Base-by-base conservation (phyloP, 2,888 invertebrate species). In the Neoitamus cyanurus region DNA sequence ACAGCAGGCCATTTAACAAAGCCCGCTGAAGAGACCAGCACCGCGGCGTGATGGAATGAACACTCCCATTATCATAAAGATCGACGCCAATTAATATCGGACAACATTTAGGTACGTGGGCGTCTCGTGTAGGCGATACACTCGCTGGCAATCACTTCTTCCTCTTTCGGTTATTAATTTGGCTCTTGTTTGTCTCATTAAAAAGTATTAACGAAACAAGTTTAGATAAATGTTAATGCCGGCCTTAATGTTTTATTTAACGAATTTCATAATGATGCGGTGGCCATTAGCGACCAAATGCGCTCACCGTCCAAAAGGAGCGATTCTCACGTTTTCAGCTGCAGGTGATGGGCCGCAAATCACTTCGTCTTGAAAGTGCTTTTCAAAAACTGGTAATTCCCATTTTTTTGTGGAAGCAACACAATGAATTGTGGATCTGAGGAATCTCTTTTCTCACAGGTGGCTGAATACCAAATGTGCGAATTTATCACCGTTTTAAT, bases 21-120 rank as follows among this genome's bases (percentile, higher is more conserved):
- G 28, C 37, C 25, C 37, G 37, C 75, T 78, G 48, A 28, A 20
- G 42, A 48, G 30, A 58, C 46, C 46, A 48, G 30, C 42, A 30
- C 13, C 31, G 42, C 48, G 58, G 48, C 46, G 42, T 48, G 48
- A 46, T 31, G 28, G 34, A 78, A 78, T 31, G 78, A 31, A 78
- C 30, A 78, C 78, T 31, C 78, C 83, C 83, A 85, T 85, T 84
- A 85, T 78, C 85, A 85, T 85, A 85, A 85, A 85, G 84, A 83
- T 84, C 77, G 84, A 83, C 84, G 84, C 83, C 84, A 85, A 85
- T 85, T 85, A 85, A 85, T 85, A 85, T 85, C 82, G 78, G 78
- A 78, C 58, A 78, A 78, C 31, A 58, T 78, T 42, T 78, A 31
- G 34, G 4, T 15, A 58, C 31, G 78, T 78, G 78, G 78, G 78